Evolutionary conservation across 2,888 invertebrate genomes (phyloP), one percentile per base, ranked within the genome.

Genomic region (Drosophila vallismaia): DNA sequence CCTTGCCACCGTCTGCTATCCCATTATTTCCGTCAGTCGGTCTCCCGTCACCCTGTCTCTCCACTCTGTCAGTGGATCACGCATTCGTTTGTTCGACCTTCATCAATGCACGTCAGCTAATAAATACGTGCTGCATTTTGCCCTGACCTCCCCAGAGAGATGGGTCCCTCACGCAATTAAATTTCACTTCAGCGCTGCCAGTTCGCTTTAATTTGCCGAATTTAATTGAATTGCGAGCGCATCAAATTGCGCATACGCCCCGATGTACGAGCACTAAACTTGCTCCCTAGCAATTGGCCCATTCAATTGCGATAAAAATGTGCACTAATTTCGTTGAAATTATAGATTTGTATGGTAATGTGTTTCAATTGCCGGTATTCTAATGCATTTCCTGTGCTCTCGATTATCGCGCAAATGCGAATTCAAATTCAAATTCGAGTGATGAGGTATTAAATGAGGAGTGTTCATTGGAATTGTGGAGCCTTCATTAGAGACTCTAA

Each of bases 121-220:
- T 89, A 88, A 86, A 88, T 86, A 84, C 88, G 85, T 88, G 86
- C 83, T 75, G 77, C 83, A 82, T 57, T 64, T 67, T 54, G 54
- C 38, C 46, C 63, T 40, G 46, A 26, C 57, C 62, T 28, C 59
- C 71, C 63, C 49, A 12, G 68, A 19, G 67, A 40, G 40, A 42
- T 42, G 40, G 12, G 40, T 42, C 42, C 71, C 40, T 57, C 60
- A 60, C 66, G 64, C 63, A 79, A 83, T 87, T 82, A 68, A 75
- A 85, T 83, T 79, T 73, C 71, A 71, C 54, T 72, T 72, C 70
- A 74, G 45, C 62, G 59, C 48, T 72, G 63, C 67, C 59, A 59
- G 77, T 77, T 69, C 66, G 63, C 82, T 86, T 82, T 83, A 83
- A 88, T 71, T 79, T 68, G 67, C 45, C 83, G 62, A 67, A 71